Evolutionary conservation across 2,113 vertebrate species (phyloP), one percentile per base, ranked within the genome.

Genomic region (Cephalopholis sonnerati): DNA sequence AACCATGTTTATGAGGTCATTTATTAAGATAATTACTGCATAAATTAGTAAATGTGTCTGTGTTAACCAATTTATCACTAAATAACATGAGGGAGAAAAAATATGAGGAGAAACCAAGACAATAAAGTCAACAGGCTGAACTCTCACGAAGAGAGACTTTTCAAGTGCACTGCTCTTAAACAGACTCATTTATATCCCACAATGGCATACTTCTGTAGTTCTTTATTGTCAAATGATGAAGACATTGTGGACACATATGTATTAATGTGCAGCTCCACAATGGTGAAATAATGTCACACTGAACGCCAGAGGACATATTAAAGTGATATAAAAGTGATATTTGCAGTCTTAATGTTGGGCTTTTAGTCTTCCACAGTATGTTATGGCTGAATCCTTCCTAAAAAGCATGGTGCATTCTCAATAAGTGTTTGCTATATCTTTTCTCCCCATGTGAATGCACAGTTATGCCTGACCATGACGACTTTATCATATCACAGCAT

Each of bases 11-110:
- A 74, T 62, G 32, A 54, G 18, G 67, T 5, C 2, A 29, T 73
- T 66, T 61, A 46, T 78, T 67, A 59, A 39, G 44, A 72, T 65
- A 58, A 83, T 66, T 24, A 11, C 11, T 9, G 32, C 36, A 55
- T 54, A 54, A 62, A 61, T 73, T 78, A 73, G 79, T 13, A 24
- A 53, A 61, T 25, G 24, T 53, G 53, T 61, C 46, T 15, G 48
- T 25, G 57, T 48, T 54, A 46, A 62, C 9, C 3, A 20, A 68
- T 74, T 53, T 18, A 59, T 68, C 71, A 68, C 68, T 53, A 51
- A 65, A 70, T 2, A 27, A 41, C 41, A 51, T 15, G 27, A 36
- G 27, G 73, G 48, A 36, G 81, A 15, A 12, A 11, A 48, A 63
- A 62, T 20, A 24, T 29, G 57, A 54, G n/a, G 32, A 57, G 32